A percentile compares a stretch with the other conserved stretches of the same genome.
Conservation (phyloP, 2,113 vertebrate genomes). For the Mungos mungo region DNA sequence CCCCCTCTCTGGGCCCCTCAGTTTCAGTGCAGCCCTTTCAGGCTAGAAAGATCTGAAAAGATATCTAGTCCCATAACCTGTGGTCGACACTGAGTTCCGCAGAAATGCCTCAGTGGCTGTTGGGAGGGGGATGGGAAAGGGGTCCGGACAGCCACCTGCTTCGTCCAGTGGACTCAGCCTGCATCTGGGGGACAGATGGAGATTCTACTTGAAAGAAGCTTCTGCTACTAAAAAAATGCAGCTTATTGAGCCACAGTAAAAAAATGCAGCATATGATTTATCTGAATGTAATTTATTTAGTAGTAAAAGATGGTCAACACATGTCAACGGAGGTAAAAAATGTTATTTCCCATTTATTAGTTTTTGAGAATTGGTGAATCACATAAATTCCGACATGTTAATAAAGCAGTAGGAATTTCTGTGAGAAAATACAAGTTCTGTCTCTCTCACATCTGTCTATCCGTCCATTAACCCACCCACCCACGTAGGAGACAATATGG, state of each 20-base stretch:
- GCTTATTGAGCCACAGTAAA: not conserved
- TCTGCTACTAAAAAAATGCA: not conserved
- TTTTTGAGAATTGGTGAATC: not conserved
- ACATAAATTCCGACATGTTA: not conserved
- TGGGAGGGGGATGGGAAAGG: not conserved
- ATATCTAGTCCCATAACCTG: not conserved
- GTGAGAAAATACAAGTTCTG: not conserved
- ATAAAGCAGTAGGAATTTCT: not conserved
- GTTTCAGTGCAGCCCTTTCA: not conserved
- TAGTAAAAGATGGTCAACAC: not conserved
- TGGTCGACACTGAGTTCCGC: not conserved
- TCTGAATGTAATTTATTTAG: not conserved
- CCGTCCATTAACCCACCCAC: not conserved
- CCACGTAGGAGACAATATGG: too few species aligned
- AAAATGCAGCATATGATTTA: not conserved
- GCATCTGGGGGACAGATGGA: not conserved
- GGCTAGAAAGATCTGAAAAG: not conserved
- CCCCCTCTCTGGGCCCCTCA: not conserved
- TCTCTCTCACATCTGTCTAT: too few species aligned
- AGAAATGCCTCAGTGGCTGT: not conserved
- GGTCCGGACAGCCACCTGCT: not conserved
- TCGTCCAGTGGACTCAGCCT: not conserved
- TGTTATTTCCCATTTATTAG: not conserved
- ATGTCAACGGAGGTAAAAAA: not conserved
- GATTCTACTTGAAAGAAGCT: not conserved